phyloP scores from a whole-genome alignment of 2,113 vertebrate genomes.

The Furnarius figulus region DNA sequence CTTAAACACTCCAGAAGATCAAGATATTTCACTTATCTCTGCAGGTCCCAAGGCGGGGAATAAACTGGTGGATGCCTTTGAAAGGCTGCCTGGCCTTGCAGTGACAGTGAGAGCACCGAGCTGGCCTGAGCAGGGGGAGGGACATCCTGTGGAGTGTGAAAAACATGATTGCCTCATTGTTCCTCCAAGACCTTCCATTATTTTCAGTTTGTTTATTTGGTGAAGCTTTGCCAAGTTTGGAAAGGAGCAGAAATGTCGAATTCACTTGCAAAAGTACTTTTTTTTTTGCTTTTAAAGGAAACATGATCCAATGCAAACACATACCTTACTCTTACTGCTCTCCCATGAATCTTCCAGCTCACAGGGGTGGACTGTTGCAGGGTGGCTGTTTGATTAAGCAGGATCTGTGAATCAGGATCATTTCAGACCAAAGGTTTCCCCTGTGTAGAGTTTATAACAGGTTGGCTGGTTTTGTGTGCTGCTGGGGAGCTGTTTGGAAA shows the following conservation, averaged over 20 bases:
- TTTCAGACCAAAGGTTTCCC: background rate
- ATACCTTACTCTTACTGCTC: background rate
- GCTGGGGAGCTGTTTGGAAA: background rate
- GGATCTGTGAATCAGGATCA: background rate
- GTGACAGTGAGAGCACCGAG: background rate
- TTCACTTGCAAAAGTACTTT: background rate
- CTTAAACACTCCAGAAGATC: constrained; percentile 41
- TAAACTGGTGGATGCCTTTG: constrained; percentile 27
- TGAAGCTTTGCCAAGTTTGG: constrained; percentile 29
- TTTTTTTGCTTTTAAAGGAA: background rate
- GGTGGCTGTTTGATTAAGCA: background rate
- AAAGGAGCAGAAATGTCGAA: background rate
- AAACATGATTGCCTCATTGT: constrained; percentile 49
- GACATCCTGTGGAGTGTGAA: constrained; percentile 56
- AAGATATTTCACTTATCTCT: constrained; percentile 52
- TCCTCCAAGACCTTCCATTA: constrained; percentile 13
- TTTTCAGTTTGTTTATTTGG: constrained; percentile 35
- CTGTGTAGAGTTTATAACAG: background rate
- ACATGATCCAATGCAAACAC: background rate
- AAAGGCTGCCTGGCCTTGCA: background rate
- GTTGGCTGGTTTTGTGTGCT: background rate
- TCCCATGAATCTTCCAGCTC: background rate
- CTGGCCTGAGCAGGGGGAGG: background rate
- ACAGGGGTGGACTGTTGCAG: background rate
- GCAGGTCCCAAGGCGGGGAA: background rate